Evolutionary conservation across 2,888 invertebrate genomes (phyloP).

Genomic region (Troides aeacus): DNA sequence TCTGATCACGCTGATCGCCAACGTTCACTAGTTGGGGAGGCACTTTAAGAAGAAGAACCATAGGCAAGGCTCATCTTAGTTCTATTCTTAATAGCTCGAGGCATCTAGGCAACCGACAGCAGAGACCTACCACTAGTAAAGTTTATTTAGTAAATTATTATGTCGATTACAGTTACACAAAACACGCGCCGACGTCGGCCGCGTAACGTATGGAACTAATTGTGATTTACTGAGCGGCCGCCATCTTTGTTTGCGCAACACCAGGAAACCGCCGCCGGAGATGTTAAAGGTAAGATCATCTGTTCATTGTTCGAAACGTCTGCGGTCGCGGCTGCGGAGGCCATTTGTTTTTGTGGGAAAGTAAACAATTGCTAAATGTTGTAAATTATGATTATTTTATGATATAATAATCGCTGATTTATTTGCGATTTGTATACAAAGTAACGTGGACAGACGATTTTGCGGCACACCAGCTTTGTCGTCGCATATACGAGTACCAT

Average conservation of each 20-base stretch:
- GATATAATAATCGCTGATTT: not conserved
- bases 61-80: no score
- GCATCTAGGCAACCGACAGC: no score
- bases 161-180: constrained; percentile 10
- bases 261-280: constrained; percentile 19
- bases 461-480: no score
- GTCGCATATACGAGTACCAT: no score
- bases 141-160: not conserved
- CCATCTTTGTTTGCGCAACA: constrained; percentile 25
- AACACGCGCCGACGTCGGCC: constrained; percentile 7
- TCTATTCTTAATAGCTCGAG: no score
- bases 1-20: no score
- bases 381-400: not conserved
- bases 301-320: constrained; percentile 16
- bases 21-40: no score
- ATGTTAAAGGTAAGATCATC: constrained; percentile 11
- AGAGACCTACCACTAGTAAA: no score
- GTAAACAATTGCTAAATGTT: constrained; percentile 6
- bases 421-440: no score
- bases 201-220: constrained; percentile 25
- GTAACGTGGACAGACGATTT: no score
- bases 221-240: constrained; percentile 16
- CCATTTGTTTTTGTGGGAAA: constrained; percentile 9
- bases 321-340: constrained; percentile 11
- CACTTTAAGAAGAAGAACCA: no score